Percentiles rank a stretch among this genome's conserved stretches.
Conservation (phyloP, 1,140 invertebrate species). For the Liolophura sinensis region DNA sequence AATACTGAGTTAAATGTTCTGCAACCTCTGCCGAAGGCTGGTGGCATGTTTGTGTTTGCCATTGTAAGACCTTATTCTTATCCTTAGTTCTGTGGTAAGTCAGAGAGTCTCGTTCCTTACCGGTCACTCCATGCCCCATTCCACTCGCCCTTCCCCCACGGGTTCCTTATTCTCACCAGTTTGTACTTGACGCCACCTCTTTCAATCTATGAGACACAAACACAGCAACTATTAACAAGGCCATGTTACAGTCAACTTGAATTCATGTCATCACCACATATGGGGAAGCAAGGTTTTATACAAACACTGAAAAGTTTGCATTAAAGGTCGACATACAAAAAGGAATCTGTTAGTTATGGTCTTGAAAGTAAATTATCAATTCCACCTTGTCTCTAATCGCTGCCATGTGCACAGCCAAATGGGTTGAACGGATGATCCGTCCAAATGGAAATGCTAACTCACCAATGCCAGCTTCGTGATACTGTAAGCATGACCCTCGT, state of each 20-base stretch:
- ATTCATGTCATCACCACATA: neutral
- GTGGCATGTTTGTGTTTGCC: no score
- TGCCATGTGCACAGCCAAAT: no score
- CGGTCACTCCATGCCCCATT: conserved; percentile 65
- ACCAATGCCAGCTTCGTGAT: conserved; percentile 61
- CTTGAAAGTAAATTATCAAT: neutral
- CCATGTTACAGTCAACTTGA: no score
- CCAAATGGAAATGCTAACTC: conserved; percentile 1
- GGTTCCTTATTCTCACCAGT: conserved; percentile 57
- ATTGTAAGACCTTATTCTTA: no score
- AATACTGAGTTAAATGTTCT: no score
- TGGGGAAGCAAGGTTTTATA: no score
- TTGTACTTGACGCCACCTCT: neutral
- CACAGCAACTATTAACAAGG: neutral
- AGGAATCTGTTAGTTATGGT: neutral
- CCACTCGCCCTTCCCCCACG: conserved; percentile 25
- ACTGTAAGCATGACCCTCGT: conserved; percentile 63
- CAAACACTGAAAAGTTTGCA: no score
- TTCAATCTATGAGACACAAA: neutral
- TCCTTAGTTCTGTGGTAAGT: neutral
- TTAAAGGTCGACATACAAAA: neutral
- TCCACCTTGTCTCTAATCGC: neutral
- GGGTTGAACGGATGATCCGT: no score
- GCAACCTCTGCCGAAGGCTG: no score
- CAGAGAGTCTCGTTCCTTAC: conserved; percentile 58